Base-by-base conservation (phyloP, 2,888 invertebrate genomes). In the Chalcosyrphus nemorum region DNA sequence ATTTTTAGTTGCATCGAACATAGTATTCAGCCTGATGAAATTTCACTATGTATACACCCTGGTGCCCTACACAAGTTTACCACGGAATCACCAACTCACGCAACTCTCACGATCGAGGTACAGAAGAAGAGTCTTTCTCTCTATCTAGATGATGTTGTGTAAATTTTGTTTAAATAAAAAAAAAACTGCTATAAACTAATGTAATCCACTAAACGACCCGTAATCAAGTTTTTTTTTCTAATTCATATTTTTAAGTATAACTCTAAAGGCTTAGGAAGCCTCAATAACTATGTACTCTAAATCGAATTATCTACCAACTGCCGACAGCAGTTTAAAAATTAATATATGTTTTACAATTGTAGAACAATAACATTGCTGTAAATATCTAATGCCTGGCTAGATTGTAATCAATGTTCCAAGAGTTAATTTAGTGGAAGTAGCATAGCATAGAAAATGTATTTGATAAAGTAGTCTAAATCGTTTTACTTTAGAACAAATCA, bases 1-100 rank as follows among this genome's bases (percentile, higher is more conserved):
- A 89, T 90, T 91, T 92, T 86, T 90, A 95, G 95, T 88, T 95
- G 94, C 89, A 93, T 95, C 88, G 94, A 95, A 89, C 94, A 95
- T 88, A 94, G 94, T 84, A 93, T 94, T 88, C 94, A 94, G 75
- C 93, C 94, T 61, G 93, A 95, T 92, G 94, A 95, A 91, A 94
- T 95, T 89, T 93, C 93, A 88, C 94, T 95, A 93, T 94, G 94
- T 89, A 94, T 95, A 88, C 93, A 94, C 89, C 94, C 95, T 65
- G 95, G 94, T 70, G 93, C 93, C 78, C 91, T 93, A 88, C 93
- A 93, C 89, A 92, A 92, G 65, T 94, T 94, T 93, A 94, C 94
- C 56, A 93, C 93, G 85, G 94, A 95, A 90, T 94, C 94, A 17
- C 93, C 94, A 76, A 94, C 95, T 77, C 87, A 90, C 91, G 94